Evolutionary conservation across 2,113 vertebrate genomes (phyloP).

Genomic region (Lepisosteus oculatus): DNA sequence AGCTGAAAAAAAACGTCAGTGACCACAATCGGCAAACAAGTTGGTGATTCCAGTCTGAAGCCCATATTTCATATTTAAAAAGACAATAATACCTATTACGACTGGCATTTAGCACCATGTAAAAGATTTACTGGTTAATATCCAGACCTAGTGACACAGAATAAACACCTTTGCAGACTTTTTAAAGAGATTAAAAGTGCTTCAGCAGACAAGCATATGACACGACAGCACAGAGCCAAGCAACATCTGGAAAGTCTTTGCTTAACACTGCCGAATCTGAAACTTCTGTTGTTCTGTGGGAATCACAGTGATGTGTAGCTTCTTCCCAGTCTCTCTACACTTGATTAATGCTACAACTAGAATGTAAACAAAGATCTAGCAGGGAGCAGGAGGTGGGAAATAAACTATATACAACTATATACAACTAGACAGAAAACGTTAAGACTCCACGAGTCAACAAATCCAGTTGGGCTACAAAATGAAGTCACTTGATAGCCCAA

Average conservation of each 20-base stretch:
- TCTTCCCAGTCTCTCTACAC: background rate
- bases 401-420: conserved; percentile 14
- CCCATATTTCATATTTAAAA: too few relatives aligned
- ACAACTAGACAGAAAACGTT: background rate
- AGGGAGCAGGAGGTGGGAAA: background rate
- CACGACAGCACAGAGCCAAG: too few relatives aligned
- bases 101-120: too few relatives aligned
- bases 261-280: too few relatives aligned
- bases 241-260: too few relatives aligned
- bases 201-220: conserved; percentile 1
- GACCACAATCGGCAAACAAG: too few relatives aligned
- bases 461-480: conserved; percentile 5
- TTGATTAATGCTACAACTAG: conserved; percentile 9
- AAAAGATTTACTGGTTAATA: too few relatives aligned
- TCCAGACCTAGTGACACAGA: too few relatives aligned
- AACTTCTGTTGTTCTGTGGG: background rate
- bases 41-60: too few relatives aligned
- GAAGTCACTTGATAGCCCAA: conserved; percentile 1
- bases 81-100: too few relatives aligned
- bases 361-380: background rate
- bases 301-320: conserved; percentile 5
- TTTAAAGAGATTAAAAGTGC: conserved; percentile 21
- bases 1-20: too few relatives aligned
- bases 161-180: too few relatives aligned
- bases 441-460: conserved; percentile 7